Percentiles rank a stretch among this genome's conserved stretches.
Conservation (phyloP, 2,113 vertebrate genomes). For the Grammomys dolichurus region DNA sequence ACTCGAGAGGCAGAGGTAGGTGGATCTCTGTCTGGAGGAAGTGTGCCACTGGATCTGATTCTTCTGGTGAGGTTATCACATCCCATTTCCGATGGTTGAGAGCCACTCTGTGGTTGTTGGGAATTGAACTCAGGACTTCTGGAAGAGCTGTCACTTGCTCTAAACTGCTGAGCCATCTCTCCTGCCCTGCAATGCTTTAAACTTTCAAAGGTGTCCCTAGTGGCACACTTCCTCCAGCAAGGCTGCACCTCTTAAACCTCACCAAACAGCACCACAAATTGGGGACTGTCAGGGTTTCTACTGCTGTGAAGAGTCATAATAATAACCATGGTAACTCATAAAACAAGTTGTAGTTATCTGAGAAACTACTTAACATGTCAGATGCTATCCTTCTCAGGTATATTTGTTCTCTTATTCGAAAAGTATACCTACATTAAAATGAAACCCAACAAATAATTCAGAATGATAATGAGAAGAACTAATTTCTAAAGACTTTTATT, state of each 20-base stretch:
- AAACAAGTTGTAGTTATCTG: neutral
- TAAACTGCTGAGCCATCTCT: no score
- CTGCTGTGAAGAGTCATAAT: neutral
- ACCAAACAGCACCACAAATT: neutral
- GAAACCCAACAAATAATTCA: conserved; percentile 38
- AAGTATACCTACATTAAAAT: conserved; percentile 17
- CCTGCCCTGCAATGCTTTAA: neutral
- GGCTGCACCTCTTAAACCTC: neutral
- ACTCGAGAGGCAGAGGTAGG: no score
- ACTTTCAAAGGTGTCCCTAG: neutral
- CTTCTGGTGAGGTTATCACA: no score
- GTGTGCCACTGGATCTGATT: no score
- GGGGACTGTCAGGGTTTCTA: neutral
- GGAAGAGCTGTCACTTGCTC: no score
- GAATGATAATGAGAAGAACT: neutral
- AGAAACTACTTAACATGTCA: neutral
- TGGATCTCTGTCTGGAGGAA: no score
- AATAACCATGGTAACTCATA: neutral
- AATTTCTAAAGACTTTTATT: neutral
- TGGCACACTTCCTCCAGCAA: neutral
- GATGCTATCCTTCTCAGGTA: neutral
- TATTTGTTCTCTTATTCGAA: neutral
- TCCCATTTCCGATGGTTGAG: no score
- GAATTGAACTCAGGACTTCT: no score
- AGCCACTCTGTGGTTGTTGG: no score